These are phyloP conservation scores for Pentalonia nigronervosa DNA, from an alignment of 1,140 invertebrate species.

Conservation along the genomic window DNA sequence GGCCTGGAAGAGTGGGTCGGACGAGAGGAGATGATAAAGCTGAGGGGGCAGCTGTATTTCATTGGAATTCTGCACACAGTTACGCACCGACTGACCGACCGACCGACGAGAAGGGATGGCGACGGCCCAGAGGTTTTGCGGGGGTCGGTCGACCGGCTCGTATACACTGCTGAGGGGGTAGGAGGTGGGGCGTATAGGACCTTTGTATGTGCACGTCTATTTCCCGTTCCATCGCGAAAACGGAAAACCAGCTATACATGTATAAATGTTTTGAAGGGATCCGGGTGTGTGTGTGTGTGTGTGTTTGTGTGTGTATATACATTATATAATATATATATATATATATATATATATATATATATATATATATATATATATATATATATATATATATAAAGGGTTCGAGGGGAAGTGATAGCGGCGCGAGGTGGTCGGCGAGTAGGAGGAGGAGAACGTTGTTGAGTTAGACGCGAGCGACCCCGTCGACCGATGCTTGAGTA, in stretches of 20 bases:
- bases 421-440: background rate
- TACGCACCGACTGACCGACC: background rate
- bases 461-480: constrained; percentile 38
- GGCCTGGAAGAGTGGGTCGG: background rate
- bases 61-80: constrained; percentile 54
- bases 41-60: constrained; percentile 39
- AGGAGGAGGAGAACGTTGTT: background rate
- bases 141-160: background rate
- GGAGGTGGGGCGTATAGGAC: background rate
- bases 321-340: background rate
- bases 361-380: background rate
- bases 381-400: background rate
- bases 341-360: background rate
- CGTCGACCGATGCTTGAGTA: background rate
- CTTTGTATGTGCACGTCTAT: constrained; percentile 54
- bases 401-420: background rate
- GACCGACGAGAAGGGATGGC: constrained; percentile 11
- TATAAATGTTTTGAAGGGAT: constrained; percentile 50
- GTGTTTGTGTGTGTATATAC: too few relatives aligned
- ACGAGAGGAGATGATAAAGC: background rate
- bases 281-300: background rate
- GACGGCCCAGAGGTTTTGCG: constrained; percentile 27
- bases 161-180: too few relatives aligned
- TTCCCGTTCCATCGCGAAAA: constrained; percentile 57
- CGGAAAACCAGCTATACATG: constrained; percentile 43